phyloP scores from a whole-genome alignment of 2,797 vertebrate genomes.

The Takifugu rubripes region DNA sequence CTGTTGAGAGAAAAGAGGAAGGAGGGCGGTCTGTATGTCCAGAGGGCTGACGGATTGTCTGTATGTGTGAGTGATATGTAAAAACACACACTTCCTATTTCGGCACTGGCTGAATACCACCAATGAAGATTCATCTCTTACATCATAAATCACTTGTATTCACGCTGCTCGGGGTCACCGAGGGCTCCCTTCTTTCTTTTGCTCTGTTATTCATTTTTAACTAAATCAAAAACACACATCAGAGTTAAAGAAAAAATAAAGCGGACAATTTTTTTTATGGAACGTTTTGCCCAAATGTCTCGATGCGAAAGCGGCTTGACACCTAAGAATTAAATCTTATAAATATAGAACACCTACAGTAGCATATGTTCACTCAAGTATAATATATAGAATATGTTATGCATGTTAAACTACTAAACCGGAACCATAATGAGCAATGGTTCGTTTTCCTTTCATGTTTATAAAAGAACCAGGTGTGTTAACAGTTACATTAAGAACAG shows the following conservation, averaged over 20 bases:
- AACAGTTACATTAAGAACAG: not conserved
- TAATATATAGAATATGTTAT: too few relatives aligned
- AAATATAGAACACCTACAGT: too few relatives aligned
- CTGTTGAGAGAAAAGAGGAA: constrained; percentile 26
- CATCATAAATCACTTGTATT: not conserved
- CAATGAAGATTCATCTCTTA: not conserved
- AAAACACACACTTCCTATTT: constrained; percentile 11
- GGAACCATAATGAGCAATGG: too few relatives aligned
- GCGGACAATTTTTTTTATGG: constrained; percentile 7
- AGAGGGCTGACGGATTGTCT: constrained; percentile 11
- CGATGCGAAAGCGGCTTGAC: not conserved
- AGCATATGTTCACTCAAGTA: too few relatives aligned
- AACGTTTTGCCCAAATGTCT: not conserved
- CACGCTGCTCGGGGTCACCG: not conserved
- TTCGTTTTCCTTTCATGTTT: not conserved
- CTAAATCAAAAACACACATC: constrained; percentile 26
- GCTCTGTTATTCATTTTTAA: constrained; percentile 3
- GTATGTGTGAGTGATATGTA: constrained; percentile 6
- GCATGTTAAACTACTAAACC: too few relatives aligned
- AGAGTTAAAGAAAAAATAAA: constrained; percentile 13
- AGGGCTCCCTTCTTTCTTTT: not conserved
- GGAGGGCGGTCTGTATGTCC: constrained; percentile 11
- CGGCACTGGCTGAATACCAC: not conserved
- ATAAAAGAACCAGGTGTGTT: too few relatives aligned
- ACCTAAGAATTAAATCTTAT: too few relatives aligned